Percentiles rank a stretch among this genome's conserved stretches.
phyloP scores from a whole-genome alignment of 2,888 invertebrate genomes.

The Caenorhabditis sp. region DNA sequence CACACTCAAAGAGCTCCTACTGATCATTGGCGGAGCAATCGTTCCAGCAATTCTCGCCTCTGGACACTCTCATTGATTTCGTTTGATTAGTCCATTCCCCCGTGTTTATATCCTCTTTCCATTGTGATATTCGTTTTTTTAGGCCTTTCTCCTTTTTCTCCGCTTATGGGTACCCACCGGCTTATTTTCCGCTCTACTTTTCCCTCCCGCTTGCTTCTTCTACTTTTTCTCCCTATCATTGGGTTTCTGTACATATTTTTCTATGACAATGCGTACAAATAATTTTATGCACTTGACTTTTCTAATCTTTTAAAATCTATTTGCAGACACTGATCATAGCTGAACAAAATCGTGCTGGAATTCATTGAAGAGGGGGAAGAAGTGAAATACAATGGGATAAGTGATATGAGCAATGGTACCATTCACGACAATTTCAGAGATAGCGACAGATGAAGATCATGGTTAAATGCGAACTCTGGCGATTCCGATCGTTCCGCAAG shows the following conservation, averaged over 20 bases:
- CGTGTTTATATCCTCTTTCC: slow-evolving; percentile 16
- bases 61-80: slow-evolving; percentile 88
- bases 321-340: background rate
- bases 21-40: slow-evolving; percentile 89
- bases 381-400: slow-evolving; percentile 8
- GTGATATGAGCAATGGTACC: slow-evolving; percentile 47
- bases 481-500: slow-evolving; percentile 66
- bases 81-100: background rate
- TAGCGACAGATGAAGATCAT: slow-evolving; percentile 23
- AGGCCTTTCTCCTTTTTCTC: slow-evolving; percentile 33
- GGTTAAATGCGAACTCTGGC: slow-evolving; percentile 35
- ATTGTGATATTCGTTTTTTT: slow-evolving; percentile 26
- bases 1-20: slow-evolving; percentile 86
- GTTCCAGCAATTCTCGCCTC: slow-evolving; percentile 91
- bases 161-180: slow-evolving; percentile 42
- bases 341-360: background rate
- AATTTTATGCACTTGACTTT: no score
- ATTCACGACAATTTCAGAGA: slow-evolving; percentile 9
- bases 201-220: background rate
- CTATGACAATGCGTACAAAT: no score
- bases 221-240: slow-evolving; percentile 9
- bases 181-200: slow-evolving; percentile 41
- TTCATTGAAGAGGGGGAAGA: background rate
- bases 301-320: no score
- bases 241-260: no score